phyloP scores from a whole-genome alignment of 2,113 vertebrate genomes.

The Paramisgurnus dabryanus region DNA sequence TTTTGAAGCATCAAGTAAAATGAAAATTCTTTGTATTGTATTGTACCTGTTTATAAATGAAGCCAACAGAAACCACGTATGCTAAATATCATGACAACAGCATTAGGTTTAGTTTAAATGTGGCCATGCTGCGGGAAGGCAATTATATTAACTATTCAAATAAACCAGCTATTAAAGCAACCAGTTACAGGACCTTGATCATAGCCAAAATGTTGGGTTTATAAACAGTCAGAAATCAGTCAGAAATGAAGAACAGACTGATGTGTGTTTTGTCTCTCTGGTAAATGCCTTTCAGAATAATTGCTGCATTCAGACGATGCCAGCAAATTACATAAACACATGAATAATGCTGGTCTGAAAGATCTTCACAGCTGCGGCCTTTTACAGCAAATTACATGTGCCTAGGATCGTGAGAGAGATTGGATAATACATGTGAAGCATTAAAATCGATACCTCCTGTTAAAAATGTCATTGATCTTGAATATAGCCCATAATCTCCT shows the following conservation, averaged over 20 bases:
- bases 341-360: slow-evolving; percentile 33
- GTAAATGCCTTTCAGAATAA: slow-evolving; percentile 35
- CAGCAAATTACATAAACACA: slow-evolving; percentile 42
- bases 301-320: slow-evolving; percentile 27
- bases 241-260: slow-evolving; percentile 45
- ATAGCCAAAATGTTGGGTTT: too few species aligned
- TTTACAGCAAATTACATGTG: slow-evolving; percentile 18
- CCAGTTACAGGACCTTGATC: too few species aligned
- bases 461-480: slow-evolving; percentile 11
- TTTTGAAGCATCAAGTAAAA: too few species aligned
- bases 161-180: too few species aligned
- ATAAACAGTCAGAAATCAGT: not conserved
- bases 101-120: too few species aligned
- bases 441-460: not conserved
- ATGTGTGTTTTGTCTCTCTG: slow-evolving; percentile 20
- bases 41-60: too few species aligned
- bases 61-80: too few species aligned
- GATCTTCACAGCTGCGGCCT: slow-evolving; percentile 22
- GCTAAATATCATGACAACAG: too few species aligned
- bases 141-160: too few species aligned
- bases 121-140: too few species aligned
- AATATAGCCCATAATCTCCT: slow-evolving; percentile 37
- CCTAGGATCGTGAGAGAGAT: slow-evolving; percentile 29
- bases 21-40: too few species aligned
- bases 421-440: slow-evolving; percentile 20